These are phyloP conservation scores for Enoplolaimus lenunculus DNA, from an alignment of 2,888 invertebrate species.

Conservation along the genomic window DNA sequence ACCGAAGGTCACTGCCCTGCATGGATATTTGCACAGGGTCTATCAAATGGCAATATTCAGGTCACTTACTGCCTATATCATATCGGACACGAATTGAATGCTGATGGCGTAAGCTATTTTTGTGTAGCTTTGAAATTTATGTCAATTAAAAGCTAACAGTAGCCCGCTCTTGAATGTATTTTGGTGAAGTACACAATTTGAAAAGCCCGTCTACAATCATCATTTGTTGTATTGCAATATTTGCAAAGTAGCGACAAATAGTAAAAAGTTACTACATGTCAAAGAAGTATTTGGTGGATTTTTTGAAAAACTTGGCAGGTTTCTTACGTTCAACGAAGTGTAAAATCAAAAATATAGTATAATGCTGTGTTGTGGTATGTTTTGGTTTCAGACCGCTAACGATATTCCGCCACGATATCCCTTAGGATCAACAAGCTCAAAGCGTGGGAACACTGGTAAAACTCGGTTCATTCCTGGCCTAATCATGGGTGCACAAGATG, in stretches of 20 bases:
- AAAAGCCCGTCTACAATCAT: too few relatives aligned
- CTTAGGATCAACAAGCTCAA: background rate
- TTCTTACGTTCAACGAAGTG: too few relatives aligned
- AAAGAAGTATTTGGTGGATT: too few relatives aligned
- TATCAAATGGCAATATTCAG: slow-evolving; percentile 6
- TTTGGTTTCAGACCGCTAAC: slow-evolving; percentile 19
- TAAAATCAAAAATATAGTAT: too few relatives aligned
- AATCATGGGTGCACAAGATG: slow-evolving; percentile 18
- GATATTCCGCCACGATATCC: slow-evolving; percentile 17
- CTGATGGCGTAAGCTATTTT: slow-evolving; percentile 8
- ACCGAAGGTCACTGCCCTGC: slow-evolving; percentile 19
- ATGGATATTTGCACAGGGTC: slow-evolving; percentile 18
- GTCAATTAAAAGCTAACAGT: background rate
- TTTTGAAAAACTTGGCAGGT: too few relatives aligned
- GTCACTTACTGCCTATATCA: slow-evolving; percentile 20
- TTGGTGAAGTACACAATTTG: too few relatives aligned
- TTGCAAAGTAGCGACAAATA: too few relatives aligned
- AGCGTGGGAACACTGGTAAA: background rate
- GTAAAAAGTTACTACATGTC: too few relatives aligned
- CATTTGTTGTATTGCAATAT: too few relatives aligned
- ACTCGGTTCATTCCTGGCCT: slow-evolving; percentile 15
- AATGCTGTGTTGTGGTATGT: too few relatives aligned
- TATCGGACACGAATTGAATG: slow-evolving; percentile 19
- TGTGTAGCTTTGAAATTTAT: background rate
- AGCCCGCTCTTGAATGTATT: background rate